Conservation (phyloP, 1,140 invertebrate genomes). For the Triops cancriformis region DNA sequence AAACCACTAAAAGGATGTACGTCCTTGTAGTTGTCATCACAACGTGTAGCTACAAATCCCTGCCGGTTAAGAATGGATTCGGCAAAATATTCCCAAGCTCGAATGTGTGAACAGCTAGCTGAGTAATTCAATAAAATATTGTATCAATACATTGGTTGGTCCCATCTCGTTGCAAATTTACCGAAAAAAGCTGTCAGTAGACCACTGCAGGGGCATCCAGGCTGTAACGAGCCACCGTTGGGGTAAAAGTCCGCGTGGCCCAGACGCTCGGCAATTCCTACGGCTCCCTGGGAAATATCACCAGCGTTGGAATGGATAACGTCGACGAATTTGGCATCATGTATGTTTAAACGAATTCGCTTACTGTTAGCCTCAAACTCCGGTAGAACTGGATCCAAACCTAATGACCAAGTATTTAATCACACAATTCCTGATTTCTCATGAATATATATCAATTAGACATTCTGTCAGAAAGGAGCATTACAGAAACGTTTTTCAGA, state of each 20-base stretch:
- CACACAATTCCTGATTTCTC: too few species aligned
- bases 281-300: not conserved
- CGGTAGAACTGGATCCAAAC: constrained; percentile 2
- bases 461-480: too few species aligned
- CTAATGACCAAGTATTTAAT: not conserved
- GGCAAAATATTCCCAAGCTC: constrained; percentile 44
- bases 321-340: constrained; percentile 31
- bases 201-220: not conserved
- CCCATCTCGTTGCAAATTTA: too few species aligned
- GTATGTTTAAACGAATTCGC: not conserved
- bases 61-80: constrained; percentile 40
- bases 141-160: constrained; percentile 15
- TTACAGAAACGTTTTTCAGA: too few species aligned
- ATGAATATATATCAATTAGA: too few species aligned
- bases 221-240: constrained; percentile 19
- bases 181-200: too few species aligned
- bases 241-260: constrained; percentile 23
- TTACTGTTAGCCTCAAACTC: not conserved
- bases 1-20: constrained; percentile 24
- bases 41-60: constrained; percentile 28
- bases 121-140: constrained; percentile 9
- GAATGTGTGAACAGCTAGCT: constrained; percentile 44
- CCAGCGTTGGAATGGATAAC: constrained; percentile 34
- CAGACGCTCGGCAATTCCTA: too few species aligned
- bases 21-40: constrained; percentile 26